These are phyloP conservation scores for Diabrotica balteata DNA, from an alignment of 2,888 invertebrate genomes.

Conservation along the genomic window DNA sequence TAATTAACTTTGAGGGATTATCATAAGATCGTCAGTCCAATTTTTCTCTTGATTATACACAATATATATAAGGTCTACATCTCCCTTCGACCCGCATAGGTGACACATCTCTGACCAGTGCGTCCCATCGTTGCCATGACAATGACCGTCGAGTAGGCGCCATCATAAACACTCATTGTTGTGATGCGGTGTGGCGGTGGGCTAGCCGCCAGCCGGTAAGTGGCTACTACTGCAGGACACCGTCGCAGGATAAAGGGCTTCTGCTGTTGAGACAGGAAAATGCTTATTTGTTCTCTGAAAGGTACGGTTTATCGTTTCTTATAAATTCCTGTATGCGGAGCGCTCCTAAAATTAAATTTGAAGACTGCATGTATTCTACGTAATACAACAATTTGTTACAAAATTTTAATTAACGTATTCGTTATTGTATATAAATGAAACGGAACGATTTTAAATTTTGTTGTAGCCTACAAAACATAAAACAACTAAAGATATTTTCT, in stretches of 20 bases:
- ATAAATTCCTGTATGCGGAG: too few species aligned
- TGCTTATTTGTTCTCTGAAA: conserved; percentile 14
- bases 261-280: conserved; percentile 28
- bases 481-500: too few species aligned
- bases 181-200: conserved; percentile 56
- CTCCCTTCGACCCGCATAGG: conserved; percentile 44
- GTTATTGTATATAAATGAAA: too few species aligned
- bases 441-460: too few species aligned
- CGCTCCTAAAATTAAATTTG: too few species aligned
- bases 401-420: too few species aligned
- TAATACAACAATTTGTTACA: too few species aligned
- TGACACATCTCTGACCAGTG: conserved; percentile 54
- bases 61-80: conserved; percentile 4
- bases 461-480: too few species aligned
- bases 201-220: conserved; percentile 47
- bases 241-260: conserved; percentile 41
- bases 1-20: not conserved
- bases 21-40: not conserved
- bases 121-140: conserved; percentile 60
- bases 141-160: conserved; percentile 63
- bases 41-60: not conserved
- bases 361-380: too few species aligned
- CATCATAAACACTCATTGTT: conserved; percentile 64
- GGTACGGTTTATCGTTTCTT: not conserved
- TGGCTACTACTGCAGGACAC: conserved; percentile 52